Percentiles rank a stretch among this genome's conserved stretches.
Evolutionary conservation across 2,797 vertebrate genomes (phyloP).

Genomic region (Alectoris magna): DNA sequence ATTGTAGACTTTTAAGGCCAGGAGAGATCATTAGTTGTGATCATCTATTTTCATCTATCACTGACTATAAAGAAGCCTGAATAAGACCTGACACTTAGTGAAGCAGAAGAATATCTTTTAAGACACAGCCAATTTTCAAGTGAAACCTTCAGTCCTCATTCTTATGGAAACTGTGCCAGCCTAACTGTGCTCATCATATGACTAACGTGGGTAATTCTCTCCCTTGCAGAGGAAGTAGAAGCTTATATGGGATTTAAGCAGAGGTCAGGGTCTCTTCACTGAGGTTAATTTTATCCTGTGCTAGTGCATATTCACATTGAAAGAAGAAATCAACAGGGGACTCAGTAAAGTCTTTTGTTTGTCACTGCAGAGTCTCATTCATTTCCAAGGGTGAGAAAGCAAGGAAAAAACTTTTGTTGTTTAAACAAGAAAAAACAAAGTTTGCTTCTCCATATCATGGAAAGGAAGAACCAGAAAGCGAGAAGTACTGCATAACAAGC

Average conservation of each 20-base stretch:
- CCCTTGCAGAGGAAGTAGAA: background rate
- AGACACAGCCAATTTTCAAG: background rate
- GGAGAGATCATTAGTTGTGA: background rate
- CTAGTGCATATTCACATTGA: background rate
- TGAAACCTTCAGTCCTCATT: background rate
- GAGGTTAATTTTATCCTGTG: background rate
- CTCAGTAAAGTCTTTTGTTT: background rate
- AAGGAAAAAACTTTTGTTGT: background rate
- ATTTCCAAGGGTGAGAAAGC: background rate
- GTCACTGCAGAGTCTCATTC: background rate
- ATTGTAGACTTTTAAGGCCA: background rate
- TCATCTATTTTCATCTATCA: background rate
- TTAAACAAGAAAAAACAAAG: background rate
- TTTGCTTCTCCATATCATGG: background rate
- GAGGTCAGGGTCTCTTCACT: background rate
- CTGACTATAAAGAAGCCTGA: background rate
- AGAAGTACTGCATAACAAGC: rapidly evolving
- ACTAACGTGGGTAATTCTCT: background rate
- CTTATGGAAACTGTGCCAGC: background rate
- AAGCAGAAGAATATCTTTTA: background rate
- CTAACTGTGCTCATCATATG: background rate
- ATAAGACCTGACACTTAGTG: background rate
- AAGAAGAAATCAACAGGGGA: background rate
- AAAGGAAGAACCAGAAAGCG: background rate
- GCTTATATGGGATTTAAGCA: background rate